phyloP scores from a whole-genome alignment of 64 coral and sea anemone genomes.

The Actinia tenebrosa region DNA sequence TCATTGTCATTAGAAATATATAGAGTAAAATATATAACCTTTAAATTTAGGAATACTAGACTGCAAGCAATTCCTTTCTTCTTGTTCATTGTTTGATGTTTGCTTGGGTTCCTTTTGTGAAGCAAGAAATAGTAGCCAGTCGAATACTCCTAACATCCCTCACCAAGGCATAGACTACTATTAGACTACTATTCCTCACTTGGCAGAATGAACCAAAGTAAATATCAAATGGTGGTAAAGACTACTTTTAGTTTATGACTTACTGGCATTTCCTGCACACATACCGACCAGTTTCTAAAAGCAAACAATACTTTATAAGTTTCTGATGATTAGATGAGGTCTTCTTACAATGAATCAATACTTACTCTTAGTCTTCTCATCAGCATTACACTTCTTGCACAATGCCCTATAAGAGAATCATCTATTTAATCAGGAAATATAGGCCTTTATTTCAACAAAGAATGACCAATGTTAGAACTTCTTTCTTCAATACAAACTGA shows the following conservation, averaged over 20 bases:
- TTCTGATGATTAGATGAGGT: background rate
- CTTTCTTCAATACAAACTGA: background rate
- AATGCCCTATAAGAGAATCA: conserved; percentile 61
- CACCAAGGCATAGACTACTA: too few relatives aligned
- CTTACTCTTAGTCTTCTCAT: conserved; percentile 98
- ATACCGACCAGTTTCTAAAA: conserved; percentile 93
- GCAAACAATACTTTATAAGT: conserved; percentile 1
- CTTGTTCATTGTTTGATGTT: too few relatives aligned
- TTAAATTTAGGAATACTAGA: background rate
- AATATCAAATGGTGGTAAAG: background rate
- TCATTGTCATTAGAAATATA: background rate
- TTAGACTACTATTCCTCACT: too few relatives aligned
- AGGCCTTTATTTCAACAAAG: background rate
- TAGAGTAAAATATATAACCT: background rate
- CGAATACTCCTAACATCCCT: too few relatives aligned
- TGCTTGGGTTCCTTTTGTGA: too few relatives aligned
- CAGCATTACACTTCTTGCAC: conserved; percentile 98
- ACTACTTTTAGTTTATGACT: background rate
- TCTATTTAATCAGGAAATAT: background rate
- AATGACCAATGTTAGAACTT: too few relatives aligned
- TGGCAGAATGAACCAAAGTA: background rate
- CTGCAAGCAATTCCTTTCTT: background rate
- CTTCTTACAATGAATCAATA: background rate
- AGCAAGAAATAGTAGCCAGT: too few relatives aligned
- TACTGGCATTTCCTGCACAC: conserved; percentile 99